Evolutionary conservation across 2,797 vertebrate species (phyloP).

Genomic region (Bryconaethiops microstoma): DNA sequence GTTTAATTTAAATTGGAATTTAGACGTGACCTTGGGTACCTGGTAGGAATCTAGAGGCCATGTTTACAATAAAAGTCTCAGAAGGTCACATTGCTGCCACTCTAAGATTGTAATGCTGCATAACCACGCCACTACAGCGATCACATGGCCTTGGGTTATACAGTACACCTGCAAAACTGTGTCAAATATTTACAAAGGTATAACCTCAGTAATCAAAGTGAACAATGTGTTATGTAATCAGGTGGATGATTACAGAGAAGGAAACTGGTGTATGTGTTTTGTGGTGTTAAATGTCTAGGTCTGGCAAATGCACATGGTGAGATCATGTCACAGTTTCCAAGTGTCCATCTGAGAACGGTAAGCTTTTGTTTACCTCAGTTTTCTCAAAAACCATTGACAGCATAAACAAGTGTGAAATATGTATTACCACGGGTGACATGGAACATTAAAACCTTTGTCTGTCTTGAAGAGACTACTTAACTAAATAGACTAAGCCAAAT

Average conservation of each 20-base stretch:
- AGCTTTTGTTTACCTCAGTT: neutral
- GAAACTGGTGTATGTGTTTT: neutral
- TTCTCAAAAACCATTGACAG: neutral
- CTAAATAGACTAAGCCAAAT: neutral
- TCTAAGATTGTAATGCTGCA: neutral
- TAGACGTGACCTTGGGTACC: too few species aligned
- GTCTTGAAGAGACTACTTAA: neutral
- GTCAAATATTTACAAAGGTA: neutral
- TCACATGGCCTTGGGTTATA: neutral
- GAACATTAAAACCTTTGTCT: constrained; percentile 10
- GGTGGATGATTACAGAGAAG: constrained; percentile 24
- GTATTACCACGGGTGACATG: neutral
- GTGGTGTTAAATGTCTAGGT: constrained; percentile 30
- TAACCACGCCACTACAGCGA: too few species aligned
- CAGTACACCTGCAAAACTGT: constrained; percentile 1
- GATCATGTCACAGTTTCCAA: neutral
- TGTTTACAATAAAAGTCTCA: too few species aligned
- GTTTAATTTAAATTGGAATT: too few species aligned
- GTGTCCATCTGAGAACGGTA: neutral
- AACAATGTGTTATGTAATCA: constrained; percentile 23
- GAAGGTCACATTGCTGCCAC: too few species aligned
- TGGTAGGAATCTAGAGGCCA: too few species aligned
- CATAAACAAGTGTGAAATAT: neutral
- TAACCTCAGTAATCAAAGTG: neutral
- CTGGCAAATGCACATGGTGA: neutral